These are phyloP conservation scores for Siniperca undulata DNA, from an alignment of 2,797 vertebrate genomes.

Conservation along the genomic window DNA sequence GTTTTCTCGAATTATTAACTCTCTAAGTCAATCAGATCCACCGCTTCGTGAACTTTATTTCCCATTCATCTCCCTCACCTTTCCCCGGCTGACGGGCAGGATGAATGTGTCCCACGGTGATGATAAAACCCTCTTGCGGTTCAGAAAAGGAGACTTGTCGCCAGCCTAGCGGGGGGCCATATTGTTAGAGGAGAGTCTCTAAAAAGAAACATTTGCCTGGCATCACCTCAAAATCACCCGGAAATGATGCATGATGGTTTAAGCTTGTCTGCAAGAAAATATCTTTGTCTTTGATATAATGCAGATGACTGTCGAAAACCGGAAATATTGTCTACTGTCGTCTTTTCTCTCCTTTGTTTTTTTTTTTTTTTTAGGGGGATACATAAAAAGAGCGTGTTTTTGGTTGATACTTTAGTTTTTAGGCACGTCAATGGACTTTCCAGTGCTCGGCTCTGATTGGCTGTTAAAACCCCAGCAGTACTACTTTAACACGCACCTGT, in stretches of 20 bases:
- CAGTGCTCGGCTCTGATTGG: constrained; percentile 18
- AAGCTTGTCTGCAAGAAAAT: constrained; percentile 9
- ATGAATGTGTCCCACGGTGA: constrained; percentile 66
- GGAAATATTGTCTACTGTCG: not conserved
- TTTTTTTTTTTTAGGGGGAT: too few species aligned
- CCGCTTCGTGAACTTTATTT: constrained; percentile 46
- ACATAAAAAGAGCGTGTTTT: not conserved
- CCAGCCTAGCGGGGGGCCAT: constrained; percentile 45
- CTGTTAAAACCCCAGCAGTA: not conserved
- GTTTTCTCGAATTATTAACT: constrained; percentile 25
- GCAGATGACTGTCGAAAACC: not conserved
- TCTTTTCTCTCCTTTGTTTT: not conserved
- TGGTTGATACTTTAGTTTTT: not conserved
- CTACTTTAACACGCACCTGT: constrained; percentile 28
- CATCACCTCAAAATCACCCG: constrained; percentile 36
- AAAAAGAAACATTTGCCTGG: constrained; percentile 44
- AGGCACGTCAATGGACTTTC: not conserved
- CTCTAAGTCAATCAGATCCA: constrained; percentile 42
- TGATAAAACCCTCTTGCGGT: constrained; percentile 44
- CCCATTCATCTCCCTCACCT: constrained; percentile 61
- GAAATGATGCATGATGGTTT: constrained; percentile 45
- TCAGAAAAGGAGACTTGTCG: constrained; percentile 40
- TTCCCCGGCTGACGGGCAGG: constrained; percentile 60
- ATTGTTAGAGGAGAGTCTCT: constrained; percentile 55
- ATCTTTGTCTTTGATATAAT: not conserved